Percentiles rank a stretch among this genome's conserved stretches.
phyloP scores from a whole-genome alignment of 2,113 vertebrate genomes.

The Marcusenius ussheri region DNA sequence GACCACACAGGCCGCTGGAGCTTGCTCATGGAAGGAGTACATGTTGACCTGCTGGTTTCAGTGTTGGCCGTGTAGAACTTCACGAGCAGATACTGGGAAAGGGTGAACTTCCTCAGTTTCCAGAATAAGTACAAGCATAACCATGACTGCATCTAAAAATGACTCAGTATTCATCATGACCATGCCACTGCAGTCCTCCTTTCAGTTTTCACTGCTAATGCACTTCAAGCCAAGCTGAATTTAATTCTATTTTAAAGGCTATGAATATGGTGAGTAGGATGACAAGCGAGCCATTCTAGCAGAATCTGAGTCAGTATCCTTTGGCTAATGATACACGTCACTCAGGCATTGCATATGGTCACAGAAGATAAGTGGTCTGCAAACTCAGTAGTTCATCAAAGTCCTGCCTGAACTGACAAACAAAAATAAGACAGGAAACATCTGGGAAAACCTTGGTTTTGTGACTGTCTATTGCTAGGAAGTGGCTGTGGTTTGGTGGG shows the following conservation, averaged over 20 bases:
- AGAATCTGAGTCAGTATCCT: background rate
- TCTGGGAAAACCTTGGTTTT: background rate
- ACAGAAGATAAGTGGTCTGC: background rate
- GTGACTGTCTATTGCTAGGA: background rate
- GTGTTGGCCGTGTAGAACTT: background rate
- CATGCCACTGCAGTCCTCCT: background rate
- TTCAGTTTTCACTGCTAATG: background rate
- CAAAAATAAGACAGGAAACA: background rate
- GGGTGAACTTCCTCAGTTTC: background rate
- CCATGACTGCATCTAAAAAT: background rate
- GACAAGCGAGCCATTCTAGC: background rate
- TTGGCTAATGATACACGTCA: background rate
- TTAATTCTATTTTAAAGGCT: background rate
- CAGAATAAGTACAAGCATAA: background rate
- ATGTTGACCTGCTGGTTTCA: background rate
- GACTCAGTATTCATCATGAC: background rate
- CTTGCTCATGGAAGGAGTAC: background rate
- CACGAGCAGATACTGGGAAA: background rate
- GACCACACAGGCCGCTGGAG: background rate
- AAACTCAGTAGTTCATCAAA: slow-evolving; percentile 1
- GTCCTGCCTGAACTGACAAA: background rate
- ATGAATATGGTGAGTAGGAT: background rate
- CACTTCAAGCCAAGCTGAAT: background rate
- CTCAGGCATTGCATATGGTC: background rate
- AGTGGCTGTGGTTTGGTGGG: background rate